A percentile compares a stretch with the other conserved stretches of the same genome.
phyloP scores from a whole-genome alignment of 2,113 vertebrate genomes.

The Cromileptes altivelis region DNA sequence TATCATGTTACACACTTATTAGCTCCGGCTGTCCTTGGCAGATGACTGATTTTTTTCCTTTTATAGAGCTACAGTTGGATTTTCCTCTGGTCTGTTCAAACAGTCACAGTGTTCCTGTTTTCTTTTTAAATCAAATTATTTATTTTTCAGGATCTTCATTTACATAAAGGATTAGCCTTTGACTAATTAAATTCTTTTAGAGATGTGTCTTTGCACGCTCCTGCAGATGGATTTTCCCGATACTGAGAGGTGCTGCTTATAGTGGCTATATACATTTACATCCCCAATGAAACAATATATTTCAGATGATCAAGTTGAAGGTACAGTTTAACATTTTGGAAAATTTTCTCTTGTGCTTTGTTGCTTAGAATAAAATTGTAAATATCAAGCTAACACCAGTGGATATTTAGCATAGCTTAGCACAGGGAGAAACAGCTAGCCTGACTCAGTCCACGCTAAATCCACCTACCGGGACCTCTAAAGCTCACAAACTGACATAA shows the following conservation, averaged over 20 bases:
- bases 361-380: neutral
- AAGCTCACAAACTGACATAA: neutral
- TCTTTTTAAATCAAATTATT: slow-evolving; percentile 49
- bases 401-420: neutral
- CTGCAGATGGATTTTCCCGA: slow-evolving; percentile 15
- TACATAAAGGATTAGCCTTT: slow-evolving; percentile 39
- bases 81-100: slow-evolving; percentile 69
- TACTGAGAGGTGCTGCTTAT: neutral
- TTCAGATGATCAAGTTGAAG: slow-evolving; percentile 10
- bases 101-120: slow-evolving; percentile 37
- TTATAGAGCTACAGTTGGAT: slow-evolving; percentile 66
- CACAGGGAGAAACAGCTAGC: neutral
- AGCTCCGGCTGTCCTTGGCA: slow-evolving; percentile 78
- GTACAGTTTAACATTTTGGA: neutral
- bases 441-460: neutral
- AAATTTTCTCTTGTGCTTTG: neutral
- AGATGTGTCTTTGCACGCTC: neutral
- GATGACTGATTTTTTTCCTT: slow-evolving; percentile 73
- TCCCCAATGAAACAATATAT: neutral
- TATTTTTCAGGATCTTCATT: slow-evolving; percentile 53
- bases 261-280: neutral
- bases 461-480: neutral
- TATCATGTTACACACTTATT: slow-evolving; percentile 84
- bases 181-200: slow-evolving; percentile 39
- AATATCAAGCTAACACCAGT: neutral